phyloP scores from a whole-genome alignment of 1,140 invertebrate genomes.

The Sinonovacula constricta region DNA sequence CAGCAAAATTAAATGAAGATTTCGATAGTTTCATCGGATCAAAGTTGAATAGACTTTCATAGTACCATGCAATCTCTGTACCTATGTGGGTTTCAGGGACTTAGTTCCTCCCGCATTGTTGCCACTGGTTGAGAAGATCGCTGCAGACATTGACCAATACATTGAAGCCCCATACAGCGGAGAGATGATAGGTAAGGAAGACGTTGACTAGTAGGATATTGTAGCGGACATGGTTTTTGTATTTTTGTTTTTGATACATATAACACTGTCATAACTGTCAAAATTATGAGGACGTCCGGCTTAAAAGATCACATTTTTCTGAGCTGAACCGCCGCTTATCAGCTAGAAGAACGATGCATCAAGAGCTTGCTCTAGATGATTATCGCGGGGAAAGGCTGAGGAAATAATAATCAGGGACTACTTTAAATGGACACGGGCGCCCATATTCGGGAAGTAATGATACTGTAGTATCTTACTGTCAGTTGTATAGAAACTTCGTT shows the following conservation, averaged over 20 bases:
- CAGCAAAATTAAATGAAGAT: neutral
- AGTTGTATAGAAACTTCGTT: neutral
- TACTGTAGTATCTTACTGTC: neutral
- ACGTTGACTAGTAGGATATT: neutral
- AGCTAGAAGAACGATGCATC: neutral
- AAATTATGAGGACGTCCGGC: neutral
- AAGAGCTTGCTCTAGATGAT: too few relatives aligned
- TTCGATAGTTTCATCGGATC: neutral
- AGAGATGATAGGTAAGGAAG: slow-evolving; percentile 54
- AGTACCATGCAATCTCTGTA: neutral
- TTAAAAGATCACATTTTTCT: neutral
- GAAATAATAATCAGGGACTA: too few relatives aligned
- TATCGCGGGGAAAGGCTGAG: too few relatives aligned
- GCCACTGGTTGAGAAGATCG: slow-evolving; percentile 48
- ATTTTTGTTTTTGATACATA: neutral
- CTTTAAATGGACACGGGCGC: too few relatives aligned
- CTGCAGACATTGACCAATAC: slow-evolving; percentile 44
- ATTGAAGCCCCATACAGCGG: slow-evolving; percentile 41
- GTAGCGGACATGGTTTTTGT: neutral
- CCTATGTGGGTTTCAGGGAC: slow-evolving; percentile 19
- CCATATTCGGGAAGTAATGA: too few relatives aligned
- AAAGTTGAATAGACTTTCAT: neutral
- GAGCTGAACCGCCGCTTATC: neutral
- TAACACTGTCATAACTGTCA: neutral
- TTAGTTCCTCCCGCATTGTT: slow-evolving; percentile 34